Conservation (phyloP, 2,113 vertebrate species). For the Caloenas nicobarica region DNA sequence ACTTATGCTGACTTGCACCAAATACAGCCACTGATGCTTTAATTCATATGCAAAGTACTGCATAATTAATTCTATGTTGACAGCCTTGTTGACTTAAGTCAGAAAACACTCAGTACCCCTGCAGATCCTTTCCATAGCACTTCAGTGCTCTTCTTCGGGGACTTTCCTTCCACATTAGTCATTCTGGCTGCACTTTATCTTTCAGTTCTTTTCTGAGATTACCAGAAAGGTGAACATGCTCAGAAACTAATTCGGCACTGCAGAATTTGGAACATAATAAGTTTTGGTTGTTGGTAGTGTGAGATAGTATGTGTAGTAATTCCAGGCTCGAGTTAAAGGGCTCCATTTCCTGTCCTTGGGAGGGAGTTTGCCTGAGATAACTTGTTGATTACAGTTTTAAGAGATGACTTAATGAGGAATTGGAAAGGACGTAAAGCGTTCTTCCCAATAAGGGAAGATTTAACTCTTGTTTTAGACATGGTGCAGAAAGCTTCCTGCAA, state of each 20-base stretch:
- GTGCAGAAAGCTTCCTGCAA: background rate
- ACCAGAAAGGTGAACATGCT: rapidly evolving
- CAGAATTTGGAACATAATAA: background rate
- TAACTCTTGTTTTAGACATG: background rate
- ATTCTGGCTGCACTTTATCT: background rate
- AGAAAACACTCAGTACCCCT: background rate
- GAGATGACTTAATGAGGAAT: background rate
- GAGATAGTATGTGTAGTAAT: background rate
- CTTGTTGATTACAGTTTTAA: background rate
- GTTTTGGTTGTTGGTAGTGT: background rate
- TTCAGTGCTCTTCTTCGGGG: background rate
- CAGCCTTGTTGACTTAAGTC: background rate
- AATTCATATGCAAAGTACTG: background rate
- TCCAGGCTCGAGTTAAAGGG: background rate
- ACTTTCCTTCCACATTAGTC: background rate
- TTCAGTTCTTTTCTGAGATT: background rate
- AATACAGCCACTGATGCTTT: background rate
- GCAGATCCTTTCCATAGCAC: background rate
- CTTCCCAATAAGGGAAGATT: background rate
- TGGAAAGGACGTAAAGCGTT: background rate
- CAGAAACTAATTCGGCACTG: background rate
- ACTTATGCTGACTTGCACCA: background rate
- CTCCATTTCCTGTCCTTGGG: background rate
- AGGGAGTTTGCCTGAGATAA: background rate
- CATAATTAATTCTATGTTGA: background rate